phyloP scores from a whole-genome alignment of 2,797 vertebrate species.

The Dallia pectoralis region DNA sequence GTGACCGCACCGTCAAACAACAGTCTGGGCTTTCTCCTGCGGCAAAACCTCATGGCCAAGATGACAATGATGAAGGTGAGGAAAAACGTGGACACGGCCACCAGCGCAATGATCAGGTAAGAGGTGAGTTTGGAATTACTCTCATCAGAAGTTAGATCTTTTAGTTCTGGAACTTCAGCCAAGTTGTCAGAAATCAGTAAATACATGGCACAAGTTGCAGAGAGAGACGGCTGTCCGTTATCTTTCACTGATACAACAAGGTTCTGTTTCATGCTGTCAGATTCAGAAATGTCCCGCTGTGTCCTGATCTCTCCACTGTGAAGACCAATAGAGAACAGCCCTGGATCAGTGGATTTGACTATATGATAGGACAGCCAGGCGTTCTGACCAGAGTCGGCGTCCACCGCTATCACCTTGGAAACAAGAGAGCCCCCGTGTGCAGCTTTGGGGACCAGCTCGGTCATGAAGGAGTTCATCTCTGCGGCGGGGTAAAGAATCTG shows the following conservation, averaged over 20 bases:
- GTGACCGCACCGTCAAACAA: conserved; percentile 34
- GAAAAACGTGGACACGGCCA: conserved; percentile 76
- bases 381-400: conserved; percentile 72
- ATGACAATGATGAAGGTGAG: conserved; percentile 43
- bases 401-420: conserved; percentile 82
- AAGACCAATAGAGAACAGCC: too few species aligned
- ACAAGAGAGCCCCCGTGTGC: conserved; percentile 73
- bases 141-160: conserved; percentile 16
- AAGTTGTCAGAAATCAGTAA: conserved; percentile 51
- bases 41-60: conserved; percentile 39
- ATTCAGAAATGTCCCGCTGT: conserved; percentile 32
- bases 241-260: conserved; percentile 35
- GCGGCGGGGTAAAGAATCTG: conserved; percentile 73
- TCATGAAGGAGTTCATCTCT: conserved; percentile 55
- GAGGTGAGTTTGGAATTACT: conserved; percentile 67
- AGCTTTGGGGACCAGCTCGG: conserved; percentile 46
- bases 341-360: too few species aligned
- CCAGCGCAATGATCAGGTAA: conserved; percentile 75
- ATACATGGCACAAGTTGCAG: conserved; percentile 42
- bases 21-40: conserved; percentile 30
- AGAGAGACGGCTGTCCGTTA: conserved; percentile 50
- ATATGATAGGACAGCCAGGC: too few species aligned
- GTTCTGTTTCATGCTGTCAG: conserved; percentile 39
- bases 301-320: too few species aligned
- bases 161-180: conserved; percentile 30